These are phyloP conservation scores for Condylura cristata DNA, from an alignment of 2,113 vertebrate genomes.

Conservation along the genomic window DNA sequence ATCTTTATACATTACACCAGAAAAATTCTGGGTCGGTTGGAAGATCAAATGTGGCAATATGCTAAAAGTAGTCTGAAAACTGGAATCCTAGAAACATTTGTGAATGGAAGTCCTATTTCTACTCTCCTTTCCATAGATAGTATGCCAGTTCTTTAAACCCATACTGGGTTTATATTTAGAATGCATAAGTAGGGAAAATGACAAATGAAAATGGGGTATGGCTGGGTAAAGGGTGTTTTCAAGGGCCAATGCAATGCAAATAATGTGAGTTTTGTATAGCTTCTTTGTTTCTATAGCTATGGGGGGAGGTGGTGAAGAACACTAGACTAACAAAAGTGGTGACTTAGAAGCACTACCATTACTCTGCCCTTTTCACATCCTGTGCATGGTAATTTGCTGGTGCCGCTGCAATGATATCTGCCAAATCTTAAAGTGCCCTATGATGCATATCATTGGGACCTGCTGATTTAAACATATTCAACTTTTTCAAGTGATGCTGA, in stretches of 20 bases:
- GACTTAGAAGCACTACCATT: conserved; percentile 45
- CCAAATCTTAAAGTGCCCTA: conserved; percentile 68
- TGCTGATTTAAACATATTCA: conserved; percentile 59
- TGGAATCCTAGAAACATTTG: conserved; percentile 14
- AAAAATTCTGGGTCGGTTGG: not conserved
- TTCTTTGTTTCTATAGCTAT: conserved; percentile 63
- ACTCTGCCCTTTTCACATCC: conserved; percentile 63
- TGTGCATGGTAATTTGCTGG: conserved; percentile 61
- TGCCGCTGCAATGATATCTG: conserved; percentile 58
- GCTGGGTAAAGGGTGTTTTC: conserved; percentile 61
- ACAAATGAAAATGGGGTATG: conserved; percentile 45
- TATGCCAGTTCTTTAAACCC: conserved; percentile 6
- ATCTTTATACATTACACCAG: not conserved
- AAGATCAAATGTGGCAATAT: conserved; percentile 1
- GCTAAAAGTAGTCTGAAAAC: conserved; percentile 26
- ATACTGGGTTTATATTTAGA: conserved; percentile 41
- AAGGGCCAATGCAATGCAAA: conserved; percentile 72
- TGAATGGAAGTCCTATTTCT: conserved; percentile 42
- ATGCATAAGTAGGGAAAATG: conserved; percentile 23
- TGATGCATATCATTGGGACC: conserved; percentile 58
- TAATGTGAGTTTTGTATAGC: conserved; percentile 64
- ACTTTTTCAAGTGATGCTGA: conserved; percentile 56
- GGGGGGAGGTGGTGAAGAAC: conserved; percentile 54
- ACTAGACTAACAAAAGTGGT: conserved; percentile 70
- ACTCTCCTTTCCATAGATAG: conserved; percentile 6